phyloP scores from a whole-genome alignment of 2,888 invertebrate species.

The Agrochola macilenta region DNA sequence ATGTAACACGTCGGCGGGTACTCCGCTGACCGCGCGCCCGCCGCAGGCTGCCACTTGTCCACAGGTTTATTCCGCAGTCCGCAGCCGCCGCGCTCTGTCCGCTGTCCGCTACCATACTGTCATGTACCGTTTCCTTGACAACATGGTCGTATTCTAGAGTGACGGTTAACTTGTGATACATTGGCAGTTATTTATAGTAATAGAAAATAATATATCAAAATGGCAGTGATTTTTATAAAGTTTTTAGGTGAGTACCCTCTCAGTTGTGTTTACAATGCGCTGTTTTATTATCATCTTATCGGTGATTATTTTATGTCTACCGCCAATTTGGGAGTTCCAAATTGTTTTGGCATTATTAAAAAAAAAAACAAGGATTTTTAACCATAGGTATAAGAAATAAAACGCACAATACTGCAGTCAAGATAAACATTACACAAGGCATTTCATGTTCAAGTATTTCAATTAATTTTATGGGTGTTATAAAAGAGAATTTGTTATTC shows the following conservation, averaged over 20 bases:
- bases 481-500: constrained; percentile 24
- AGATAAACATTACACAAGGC: constrained; percentile 9
- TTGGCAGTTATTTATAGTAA: constrained; percentile 39
- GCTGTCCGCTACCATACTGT: constrained; percentile 50
- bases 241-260: constrained; percentile 80
- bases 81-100: constrained; percentile 70
- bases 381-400: not conserved
- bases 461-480: constrained; percentile 22
- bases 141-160: constrained; percentile 65
- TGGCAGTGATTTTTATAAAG: constrained; percentile 85
- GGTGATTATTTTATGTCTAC: constrained; percentile 1
- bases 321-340: not conserved
- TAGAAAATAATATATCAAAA: constrained; percentile 67
- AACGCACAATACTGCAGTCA: constrained; percentile 4
- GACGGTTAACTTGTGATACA: constrained; percentile 63
- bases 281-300: not conserved
- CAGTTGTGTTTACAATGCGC: not conserved
- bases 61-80: constrained; percentile 65
- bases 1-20: constrained; percentile 70
- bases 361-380: not conserved
- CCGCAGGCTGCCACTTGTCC: constrained; percentile 48
- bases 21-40: constrained; percentile 43
- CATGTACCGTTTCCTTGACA: constrained; percentile 51
- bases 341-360: not conserved
- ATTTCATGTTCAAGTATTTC: constrained; percentile 17